These are phyloP conservation scores for Ochlodes sylvanus DNA, from an alignment of 2,888 invertebrate genomes.

Conservation along the genomic window DNA sequence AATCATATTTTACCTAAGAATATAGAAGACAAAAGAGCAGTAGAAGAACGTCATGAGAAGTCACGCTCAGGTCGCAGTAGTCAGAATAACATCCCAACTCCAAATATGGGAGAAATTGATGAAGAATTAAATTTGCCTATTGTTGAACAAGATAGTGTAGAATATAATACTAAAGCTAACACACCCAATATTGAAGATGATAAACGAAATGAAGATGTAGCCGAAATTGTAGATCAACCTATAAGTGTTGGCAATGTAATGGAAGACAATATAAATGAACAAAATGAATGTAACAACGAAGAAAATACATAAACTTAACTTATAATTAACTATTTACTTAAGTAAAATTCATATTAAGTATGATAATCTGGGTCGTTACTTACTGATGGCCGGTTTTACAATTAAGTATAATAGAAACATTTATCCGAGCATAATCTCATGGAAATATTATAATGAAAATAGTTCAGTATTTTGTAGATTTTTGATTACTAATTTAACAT, in stretches of 20 bases:
- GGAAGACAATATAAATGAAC: background rate
- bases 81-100: background rate
- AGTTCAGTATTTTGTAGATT: too few relatives aligned
- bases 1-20: slow-evolving; percentile 29
- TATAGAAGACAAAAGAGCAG: slow-evolving; percentile 38
- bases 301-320: background rate
- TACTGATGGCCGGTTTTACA: too few relatives aligned
- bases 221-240: too few relatives aligned
- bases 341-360: too few relatives aligned
- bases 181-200: background rate
- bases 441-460: too few relatives aligned
- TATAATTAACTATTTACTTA: too few relatives aligned
- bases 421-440: too few relatives aligned
- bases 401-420: too few relatives aligned
- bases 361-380: too few relatives aligned
- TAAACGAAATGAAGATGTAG: background rate
- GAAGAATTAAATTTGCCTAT: slow-evolving; percentile 1
- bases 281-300: background rate
- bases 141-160: slow-evolving; percentile 13
- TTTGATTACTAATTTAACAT: background rate
- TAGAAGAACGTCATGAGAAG: slow-evolving; percentile 26
- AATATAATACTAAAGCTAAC: background rate
- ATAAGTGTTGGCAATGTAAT: background rate
- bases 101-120: slow-evolving; percentile 8
- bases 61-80: slow-evolving; percentile 15